These are phyloP conservation scores for Nipponacmea schrenckii DNA, from an alignment of 2,888 invertebrate genomes.

Conservation along the genomic window DNA sequence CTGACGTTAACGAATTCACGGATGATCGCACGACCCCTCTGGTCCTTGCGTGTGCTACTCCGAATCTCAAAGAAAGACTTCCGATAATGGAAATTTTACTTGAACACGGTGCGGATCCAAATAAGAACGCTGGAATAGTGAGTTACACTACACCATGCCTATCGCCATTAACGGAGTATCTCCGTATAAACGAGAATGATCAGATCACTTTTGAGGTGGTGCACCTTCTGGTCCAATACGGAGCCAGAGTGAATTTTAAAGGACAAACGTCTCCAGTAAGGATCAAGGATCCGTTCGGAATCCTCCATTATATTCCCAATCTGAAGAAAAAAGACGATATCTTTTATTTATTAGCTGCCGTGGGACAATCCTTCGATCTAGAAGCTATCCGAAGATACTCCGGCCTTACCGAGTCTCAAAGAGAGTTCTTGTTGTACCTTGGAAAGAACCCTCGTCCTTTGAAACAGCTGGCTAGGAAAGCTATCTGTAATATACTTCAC, in stretches of 20 bases:
- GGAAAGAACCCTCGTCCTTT: constrained; percentile 42
- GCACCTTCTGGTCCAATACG: constrained; percentile 78
- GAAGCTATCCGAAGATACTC: constrained; percentile 83
- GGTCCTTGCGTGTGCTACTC: constrained; percentile 66
- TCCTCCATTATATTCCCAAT: constrained; percentile 82
- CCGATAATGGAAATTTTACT: constrained; percentile 56
- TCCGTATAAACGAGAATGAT: constrained; percentile 74
- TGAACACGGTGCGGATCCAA: constrained; percentile 58
- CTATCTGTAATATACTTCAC: constrained; percentile 32
- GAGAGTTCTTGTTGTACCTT: constrained; percentile 73
- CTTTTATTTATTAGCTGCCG: constrained; percentile 76
- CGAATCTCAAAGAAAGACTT: constrained; percentile 50
- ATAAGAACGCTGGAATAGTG: constrained; percentile 71
- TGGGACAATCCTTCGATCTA: constrained; percentile 81
- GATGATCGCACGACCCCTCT: constrained; percentile 67
- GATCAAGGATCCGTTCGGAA: constrained; percentile 79
- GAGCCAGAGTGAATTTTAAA: constrained; percentile 72
- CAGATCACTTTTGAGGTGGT: constrained; percentile 78
- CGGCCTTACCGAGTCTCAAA: constrained; percentile 76
- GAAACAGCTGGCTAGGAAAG: constrained; percentile 44
- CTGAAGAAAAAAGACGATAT: constrained; percentile 72
- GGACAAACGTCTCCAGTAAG: constrained; percentile 70
- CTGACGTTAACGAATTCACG: constrained; percentile 68
- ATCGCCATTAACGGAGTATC: constrained; percentile 83
- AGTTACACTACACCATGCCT: constrained; percentile 74